Percentiles rank a stretch among this genome's conserved stretches.
These are phyloP conservation scores for Brachionus asplanchnoidis DNA, from an alignment of 1,140 invertebrate species.

Conservation along the genomic window DNA sequence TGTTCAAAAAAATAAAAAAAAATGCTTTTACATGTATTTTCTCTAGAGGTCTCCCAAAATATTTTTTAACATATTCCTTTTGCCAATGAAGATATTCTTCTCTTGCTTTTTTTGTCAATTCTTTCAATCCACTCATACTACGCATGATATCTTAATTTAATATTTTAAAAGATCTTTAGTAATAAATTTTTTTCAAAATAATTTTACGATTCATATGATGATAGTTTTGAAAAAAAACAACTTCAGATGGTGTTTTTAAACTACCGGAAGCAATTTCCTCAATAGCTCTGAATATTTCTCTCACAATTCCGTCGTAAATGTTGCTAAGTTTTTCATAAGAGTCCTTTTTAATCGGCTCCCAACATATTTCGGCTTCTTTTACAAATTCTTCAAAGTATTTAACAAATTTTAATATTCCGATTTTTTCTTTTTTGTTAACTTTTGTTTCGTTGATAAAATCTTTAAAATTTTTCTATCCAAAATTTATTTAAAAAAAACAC, in stretches of 20 bases:
- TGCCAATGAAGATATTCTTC: neutral
- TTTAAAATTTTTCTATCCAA: slow-evolving; percentile 66
- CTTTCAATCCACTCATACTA: slow-evolving; percentile 21
- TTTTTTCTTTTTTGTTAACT: slow-evolving; percentile 69
- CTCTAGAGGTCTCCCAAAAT: slow-evolving; percentile 38
- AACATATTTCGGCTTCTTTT: slow-evolving; percentile 26
- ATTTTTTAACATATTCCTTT: slow-evolving; percentile 27
- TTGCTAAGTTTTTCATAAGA: slow-evolving; percentile 64
- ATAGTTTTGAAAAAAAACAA: slow-evolving; percentile 89
- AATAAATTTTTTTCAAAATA: neutral
- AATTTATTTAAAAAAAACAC: neutral
- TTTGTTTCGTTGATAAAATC: slow-evolving; percentile 73
- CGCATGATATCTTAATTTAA: slow-evolving; percentile 17
- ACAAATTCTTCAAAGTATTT: slow-evolving; percentile 69
- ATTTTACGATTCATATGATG: slow-evolving; percentile 74
- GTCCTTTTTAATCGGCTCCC: slow-evolving; percentile 40
- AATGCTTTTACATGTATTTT: slow-evolving; percentile 31
- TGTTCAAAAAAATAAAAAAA: neutral
- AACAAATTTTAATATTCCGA: slow-evolving; percentile 84
- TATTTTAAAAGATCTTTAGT: neutral
- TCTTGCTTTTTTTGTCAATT: neutral
- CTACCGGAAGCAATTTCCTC: slow-evolving; percentile 74
- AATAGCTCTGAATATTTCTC: slow-evolving; percentile 80
- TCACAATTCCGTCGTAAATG: slow-evolving; percentile 80
- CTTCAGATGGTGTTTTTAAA: slow-evolving; percentile 84